Base-by-base conservation (phyloP, 2,888 invertebrate genomes). In the Diarsia rubi region DNA sequence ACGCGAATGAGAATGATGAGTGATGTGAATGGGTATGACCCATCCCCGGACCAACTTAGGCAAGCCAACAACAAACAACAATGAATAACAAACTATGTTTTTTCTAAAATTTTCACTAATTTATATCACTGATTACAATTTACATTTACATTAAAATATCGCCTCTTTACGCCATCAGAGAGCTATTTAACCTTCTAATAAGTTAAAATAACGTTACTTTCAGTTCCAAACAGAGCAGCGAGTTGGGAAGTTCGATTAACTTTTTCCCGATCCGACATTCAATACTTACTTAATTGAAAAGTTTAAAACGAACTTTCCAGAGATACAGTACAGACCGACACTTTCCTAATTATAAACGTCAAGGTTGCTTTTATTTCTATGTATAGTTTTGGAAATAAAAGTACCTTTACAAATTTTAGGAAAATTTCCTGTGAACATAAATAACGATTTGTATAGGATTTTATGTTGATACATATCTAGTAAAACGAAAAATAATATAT, bases 211-310 rank as follows among this genome's bases (percentile, higher is more conserved):
- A 85, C 77, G 65, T 80, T 71, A 80, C 72, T 86, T 82, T 81
- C 80, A 80, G 85, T 71, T 85, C 83, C 68, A 83, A 84, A 86
- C 87, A 86, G 86, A 87, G 78, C 78, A 82, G 68, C 73, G 79
- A 91, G 85, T 90, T 88, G 45, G 45, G 72, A 85, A 88, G 87
- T 90, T 90, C 87, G 84, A 91, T 92, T 91, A 92, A 92, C 91
- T 91, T 92, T 91, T 83, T 88, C 87, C 81, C 78, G 86, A 89
- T 90, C 85, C 86, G 84, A 90, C 86, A 89, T 91, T 90, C 89
- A 89, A 92, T 91, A 91, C 89, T 78, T 90, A 89, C 88, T 90
- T 91, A 92, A 93, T 92, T 91, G 91, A 90, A 93, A 93, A 91
- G 90, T 87, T 93, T 88, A 80, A 89, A 89, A 89, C 86, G 87